These are phyloP conservation scores for Pegoplata infirma DNA, from an alignment of 2,888 invertebrate species.

Conservation along the genomic window DNA sequence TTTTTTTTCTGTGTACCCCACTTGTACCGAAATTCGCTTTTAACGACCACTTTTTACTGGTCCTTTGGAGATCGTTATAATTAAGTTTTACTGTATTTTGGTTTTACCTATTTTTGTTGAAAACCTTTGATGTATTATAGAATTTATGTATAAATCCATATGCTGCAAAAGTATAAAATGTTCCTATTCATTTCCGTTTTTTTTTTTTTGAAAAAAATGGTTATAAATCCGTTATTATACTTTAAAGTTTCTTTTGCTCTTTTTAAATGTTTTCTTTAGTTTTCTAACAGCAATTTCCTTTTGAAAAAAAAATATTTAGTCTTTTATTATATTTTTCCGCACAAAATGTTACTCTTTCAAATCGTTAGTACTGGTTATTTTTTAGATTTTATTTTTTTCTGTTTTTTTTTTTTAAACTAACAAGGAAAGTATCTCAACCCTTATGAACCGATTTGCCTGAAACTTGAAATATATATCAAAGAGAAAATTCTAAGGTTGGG, in stretches of 20 bases:
- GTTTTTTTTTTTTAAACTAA: neutral
- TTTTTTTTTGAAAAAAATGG: neutral
- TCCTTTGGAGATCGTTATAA: too few relatives aligned
- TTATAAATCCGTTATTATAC: neutral
- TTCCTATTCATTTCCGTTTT: neutral
- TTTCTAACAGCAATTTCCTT: constrained; percentile 6
- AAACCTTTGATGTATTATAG: too few relatives aligned
- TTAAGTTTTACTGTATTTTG: too few relatives aligned
- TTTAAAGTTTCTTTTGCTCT: neutral
- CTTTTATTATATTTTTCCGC: neutral
- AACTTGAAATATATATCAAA: too few relatives aligned
- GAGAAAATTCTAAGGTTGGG: too few relatives aligned
- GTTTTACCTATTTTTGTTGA: too few relatives aligned
- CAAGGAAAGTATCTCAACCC: too few relatives aligned
- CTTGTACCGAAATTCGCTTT: too few relatives aligned
- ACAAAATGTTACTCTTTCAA: constrained; percentile 15
- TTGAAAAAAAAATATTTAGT: neutral
- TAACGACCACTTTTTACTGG: too few relatives aligned
- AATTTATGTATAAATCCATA: neutral
- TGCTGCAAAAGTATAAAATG: neutral
- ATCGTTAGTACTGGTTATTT: neutral
- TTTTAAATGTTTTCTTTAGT: neutral
- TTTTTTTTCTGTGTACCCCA: too few relatives aligned
- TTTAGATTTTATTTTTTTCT: neutral
- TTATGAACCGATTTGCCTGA: too few relatives aligned